Evolutionary conservation across 2,797 vertebrate genomes (phyloP), one percentile per base, ranked within the genome.

Genomic region (Dryobates pubescens): DNA sequence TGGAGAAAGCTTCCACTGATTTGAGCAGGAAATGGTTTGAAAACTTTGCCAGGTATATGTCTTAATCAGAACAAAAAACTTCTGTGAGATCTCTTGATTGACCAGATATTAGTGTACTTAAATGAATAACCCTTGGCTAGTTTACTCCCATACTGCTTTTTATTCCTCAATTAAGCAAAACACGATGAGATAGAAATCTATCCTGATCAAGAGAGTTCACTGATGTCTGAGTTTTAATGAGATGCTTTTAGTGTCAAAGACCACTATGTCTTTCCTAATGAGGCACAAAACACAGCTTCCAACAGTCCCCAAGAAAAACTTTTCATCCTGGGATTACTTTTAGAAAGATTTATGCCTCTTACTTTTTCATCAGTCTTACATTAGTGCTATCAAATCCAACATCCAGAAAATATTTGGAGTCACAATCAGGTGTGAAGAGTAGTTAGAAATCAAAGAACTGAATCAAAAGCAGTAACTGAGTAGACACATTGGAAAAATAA

Each of bases 51-150:
- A 4, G 26, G 6, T 64, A 41, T 77, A 22, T 63, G 71, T 57
- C 68, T 94, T 96, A 88, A 95, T 86, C 82, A 94, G 81, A 89
- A 91, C 51, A 90, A 88, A 95, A 93, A 84, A 53, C 57, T 88
- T 85, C 57, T 59, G 18, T 79, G 56, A 74, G 57, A 47, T 64
- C 64, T 81, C 68, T 84, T 92, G 78, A 93, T 68, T 94, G 82
- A 89, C 62, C 29, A 86, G 91, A 90, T 93, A 90, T 79, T 92
- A 83, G 71, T 86, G 58, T 29, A 69, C 73, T 83, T 95, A 88
- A 93, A 96, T 80, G 45, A 90, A 88, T 82, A 91, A 82, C 56
- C 64, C 77, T 95, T 83, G 47, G 27, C 72, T 93, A 72, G 2
- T 94, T 93, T 90, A 67, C 47, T 87, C 45, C 63, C 67, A 82